Conservation (phyloP, 2,888 invertebrate genomes). For the Ganaspis brasiliensis region DNA sequence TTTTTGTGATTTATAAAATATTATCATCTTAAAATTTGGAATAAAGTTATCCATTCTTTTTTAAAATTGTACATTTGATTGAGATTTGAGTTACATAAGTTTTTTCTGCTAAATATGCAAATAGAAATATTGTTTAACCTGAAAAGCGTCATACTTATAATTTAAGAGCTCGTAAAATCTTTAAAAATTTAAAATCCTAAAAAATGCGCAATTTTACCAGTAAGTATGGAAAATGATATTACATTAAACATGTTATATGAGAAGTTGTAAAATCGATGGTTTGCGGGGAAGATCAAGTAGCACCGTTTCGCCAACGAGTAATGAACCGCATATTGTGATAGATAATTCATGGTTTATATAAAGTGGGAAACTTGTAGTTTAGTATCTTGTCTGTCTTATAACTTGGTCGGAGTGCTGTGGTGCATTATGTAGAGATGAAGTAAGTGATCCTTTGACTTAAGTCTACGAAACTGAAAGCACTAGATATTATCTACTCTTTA, state of each 20-base stretch:
- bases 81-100: too few species aligned
- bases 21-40: too few species aligned
- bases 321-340: conserved; percentile 23
- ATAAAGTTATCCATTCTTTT: too few species aligned
- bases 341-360: conserved; percentile 22
- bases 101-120: too few species aligned
- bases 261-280: conserved; percentile 7
- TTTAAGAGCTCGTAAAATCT: too few species aligned
- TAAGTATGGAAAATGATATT: neutral
- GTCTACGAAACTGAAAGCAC: neutral
- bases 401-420: neutral
- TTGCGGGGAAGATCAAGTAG: neutral
- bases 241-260: neutral
- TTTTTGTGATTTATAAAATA: too few species aligned
- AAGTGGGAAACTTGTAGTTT: conserved; percentile 17
- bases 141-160: too few species aligned
- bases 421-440: conserved; percentile 22
- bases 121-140: too few species aligned
- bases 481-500: conserved; percentile 1
- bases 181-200: too few species aligned
- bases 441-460: conserved; percentile 13
- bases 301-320: neutral
- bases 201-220: too few species aligned
- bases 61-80: too few species aligned
- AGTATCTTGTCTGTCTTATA: neutral